Conservation (phyloP, 2,888 invertebrate species). For the Eristalis tenax region DNA sequence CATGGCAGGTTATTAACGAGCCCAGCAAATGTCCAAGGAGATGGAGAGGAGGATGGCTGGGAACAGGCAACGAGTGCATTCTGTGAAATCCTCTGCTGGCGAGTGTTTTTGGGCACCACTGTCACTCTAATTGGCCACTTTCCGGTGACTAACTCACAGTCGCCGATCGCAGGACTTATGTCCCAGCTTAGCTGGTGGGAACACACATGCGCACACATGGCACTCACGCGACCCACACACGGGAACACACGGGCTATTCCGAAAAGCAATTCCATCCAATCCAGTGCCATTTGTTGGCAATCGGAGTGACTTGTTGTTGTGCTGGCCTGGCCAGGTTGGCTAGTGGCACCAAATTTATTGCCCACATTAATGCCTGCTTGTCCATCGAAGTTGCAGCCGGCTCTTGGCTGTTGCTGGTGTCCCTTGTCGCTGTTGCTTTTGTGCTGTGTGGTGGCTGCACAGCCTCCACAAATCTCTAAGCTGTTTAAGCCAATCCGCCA, state of each 20-base stretch:
- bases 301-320: slow-evolving; percentile 67
- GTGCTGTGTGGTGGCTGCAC: slow-evolving; percentile 43
- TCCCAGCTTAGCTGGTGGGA: slow-evolving; percentile 6
- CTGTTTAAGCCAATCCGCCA: slow-evolving; percentile 59
- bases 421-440: slow-evolving; percentile 50
- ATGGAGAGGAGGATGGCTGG: slow-evolving; percentile 16
- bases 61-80: slow-evolving; percentile 26
- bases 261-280: slow-evolving; percentile 63
- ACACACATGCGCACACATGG: slow-evolving; percentile 31
- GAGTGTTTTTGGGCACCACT: slow-evolving; percentile 54
- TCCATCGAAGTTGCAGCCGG: slow-evolving; percentile 58
- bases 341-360: slow-evolving; percentile 70
- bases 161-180: slow-evolving; percentile 57
- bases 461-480: slow-evolving; percentile 65
- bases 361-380: slow-evolving; percentile 70
- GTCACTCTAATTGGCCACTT: slow-evolving; percentile 66
- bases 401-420: slow-evolving; percentile 37
- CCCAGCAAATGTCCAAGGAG: slow-evolving; percentile 41
- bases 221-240: slow-evolving; percentile 56
- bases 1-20: slow-evolving; percentile 63
- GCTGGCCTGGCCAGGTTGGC: slow-evolving; percentile 33
- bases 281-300: slow-evolving; percentile 70
- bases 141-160: slow-evolving; percentile 59
- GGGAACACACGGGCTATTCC: slow-evolving; percentile 51
- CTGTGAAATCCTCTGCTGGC: slow-evolving; percentile 4